Base-by-base conservation (phyloP, 2,113 vertebrate genomes). In the Leucosticte australis region DNA sequence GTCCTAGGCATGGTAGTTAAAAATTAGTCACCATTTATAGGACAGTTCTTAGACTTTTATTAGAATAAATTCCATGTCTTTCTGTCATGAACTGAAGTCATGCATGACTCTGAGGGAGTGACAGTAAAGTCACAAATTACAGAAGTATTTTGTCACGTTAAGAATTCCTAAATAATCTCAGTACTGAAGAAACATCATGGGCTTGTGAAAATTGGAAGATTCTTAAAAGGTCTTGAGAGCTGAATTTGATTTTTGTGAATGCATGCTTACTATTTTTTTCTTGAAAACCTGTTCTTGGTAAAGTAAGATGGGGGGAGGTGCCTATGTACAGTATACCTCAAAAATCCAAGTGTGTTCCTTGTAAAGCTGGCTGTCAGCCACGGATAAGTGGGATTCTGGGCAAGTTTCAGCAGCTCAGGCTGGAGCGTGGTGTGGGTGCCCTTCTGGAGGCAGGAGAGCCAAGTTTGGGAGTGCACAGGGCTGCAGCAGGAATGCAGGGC, bases 321-420 rank as follows among this genome's bases (percentile, higher is more conserved):
- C 74, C 39, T 24, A 0, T 13, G 21, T 50, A 17, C 53, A 42
- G 19, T 18, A 4, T 14, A 22, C 52, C 44, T 90, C 80, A 46
- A n/a, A 57, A 82, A 33, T 71, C 44, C 84, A 78, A 63, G 24
- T 1, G 8, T 47, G 37, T 65, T 95, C 50, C 69, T 67, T 2
- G 6, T 50, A 26, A 70, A 70, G 47, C 79, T 93, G 91, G 50
- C 82, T 41, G 37, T 46, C 41, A 53, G 91, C 90, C 85, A 39
- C 2, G 30, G 17, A 18, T 56, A 0, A 7, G 83, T 86, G 89
- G 80, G 80, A 93, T 49, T 62, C 21, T 28, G 23, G 83, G 76
- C 90, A 83, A 60, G 91, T 92, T 44, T 7, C 0, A 2, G 90
- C 86, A 86, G 11, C 10, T 65, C 14, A 33, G 6, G 35, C 59